Evolutionary conservation across 2,113 vertebrate genomes (phyloP).

Genomic region (Urocolius indicus): DNA sequence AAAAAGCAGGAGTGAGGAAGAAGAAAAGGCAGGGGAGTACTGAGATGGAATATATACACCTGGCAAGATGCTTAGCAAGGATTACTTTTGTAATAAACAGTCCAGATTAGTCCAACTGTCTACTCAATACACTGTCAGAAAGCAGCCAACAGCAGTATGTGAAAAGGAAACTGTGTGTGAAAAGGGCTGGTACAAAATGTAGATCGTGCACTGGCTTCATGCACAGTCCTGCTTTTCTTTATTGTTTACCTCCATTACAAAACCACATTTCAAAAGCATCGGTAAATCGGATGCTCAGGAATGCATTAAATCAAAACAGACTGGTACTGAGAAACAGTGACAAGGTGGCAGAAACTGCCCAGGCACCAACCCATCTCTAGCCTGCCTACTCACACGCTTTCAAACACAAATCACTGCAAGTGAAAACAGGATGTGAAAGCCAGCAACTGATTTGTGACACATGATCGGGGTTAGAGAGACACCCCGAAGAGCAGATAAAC

Average conservation of each 20-base stretch:
- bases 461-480: background rate
- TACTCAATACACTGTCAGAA: background rate
- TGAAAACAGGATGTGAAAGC: background rate
- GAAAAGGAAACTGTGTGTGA: background rate
- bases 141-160: background rate
- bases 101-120: background rate
- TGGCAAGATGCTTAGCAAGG: slow-evolving; percentile 18
- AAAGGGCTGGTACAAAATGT: background rate
- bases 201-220: background rate
- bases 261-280: background rate
- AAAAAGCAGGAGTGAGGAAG: background rate
- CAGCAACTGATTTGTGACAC: background rate
- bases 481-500: background rate
- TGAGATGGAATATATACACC: background rate
- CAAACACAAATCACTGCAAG: background rate
- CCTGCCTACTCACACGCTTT: background rate
- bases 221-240: background rate
- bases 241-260: background rate
- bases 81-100: background rate
- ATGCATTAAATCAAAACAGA: background rate
- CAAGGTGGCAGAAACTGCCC: background rate
- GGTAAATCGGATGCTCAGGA: background rate
- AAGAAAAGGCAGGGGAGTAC: background rate
- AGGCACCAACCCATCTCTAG: background rate
- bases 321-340: background rate